Evolutionary conservation across 1,140 invertebrate genomes (phyloP), one percentile per base, ranked within the genome.

Genomic region (Pteromalus puparum): DNA sequence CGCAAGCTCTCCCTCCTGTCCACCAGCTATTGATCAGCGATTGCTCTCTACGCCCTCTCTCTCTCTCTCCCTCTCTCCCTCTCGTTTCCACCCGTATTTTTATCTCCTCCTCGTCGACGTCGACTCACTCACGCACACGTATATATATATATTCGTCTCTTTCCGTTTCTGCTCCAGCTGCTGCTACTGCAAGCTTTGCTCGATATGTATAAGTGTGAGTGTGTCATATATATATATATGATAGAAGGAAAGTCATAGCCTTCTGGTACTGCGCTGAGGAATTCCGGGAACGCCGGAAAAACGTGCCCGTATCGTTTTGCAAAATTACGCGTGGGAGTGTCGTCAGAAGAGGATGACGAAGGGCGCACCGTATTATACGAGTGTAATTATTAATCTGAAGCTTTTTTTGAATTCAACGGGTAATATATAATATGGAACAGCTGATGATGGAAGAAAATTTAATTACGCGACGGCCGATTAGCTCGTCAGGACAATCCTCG

Each of bases 1-100:
- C 77, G 68, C 74, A 61, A 80, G 82, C 84, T 78, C 73, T 86
- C 68, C 85, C 61, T 46, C 61, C 65, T 70, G 46, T 42, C 70
- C 65, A 18, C 68, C 67, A 15, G 24, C 72, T 74, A 74, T 74
- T 74, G 72, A 74, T 74, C 72, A 74, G 72, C 72, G 34, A 74
- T 74, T 74, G 72, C 72, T 74, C 72, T 34, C 18, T 46, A 65
- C 34, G 42, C 53, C 76, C 28, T 26, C 28, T 70, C 67, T 70
- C 24, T 30, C 24, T 28, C 67, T 70, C 24, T 30, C 24, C 13
- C 67, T 70, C 67, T 30, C 24, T 28, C 10, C 65, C 72, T 18
- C 70, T 46, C 26, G 10, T 38, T 26, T 28, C 42, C 26, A 53
- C 53, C 77, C 28, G 26, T 74, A 74, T 74, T 74, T 74, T 74